Base-by-base conservation (phyloP, 2,888 invertebrate genomes). In the Saturnia pavonia region DNA sequence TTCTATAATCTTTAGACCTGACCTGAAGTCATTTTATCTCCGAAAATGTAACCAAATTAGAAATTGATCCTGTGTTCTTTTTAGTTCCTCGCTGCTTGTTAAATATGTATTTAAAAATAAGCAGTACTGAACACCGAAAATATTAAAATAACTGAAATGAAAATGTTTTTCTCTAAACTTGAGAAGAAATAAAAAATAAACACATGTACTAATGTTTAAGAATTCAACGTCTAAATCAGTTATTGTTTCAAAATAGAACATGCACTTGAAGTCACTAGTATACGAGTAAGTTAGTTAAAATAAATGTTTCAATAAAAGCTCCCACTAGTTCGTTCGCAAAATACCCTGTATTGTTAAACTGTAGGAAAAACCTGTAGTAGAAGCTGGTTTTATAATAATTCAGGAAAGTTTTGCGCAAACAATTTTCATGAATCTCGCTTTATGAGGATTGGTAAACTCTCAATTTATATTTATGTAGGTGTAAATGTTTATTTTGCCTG, bases 401-500 rank as follows among this genome's bases (percentile, higher is more conserved):
- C 25, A 25, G 12, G 14, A 57, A 25, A 57, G 25, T 57, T 57
- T 25, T 12, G 6, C 57, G 9, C 25, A 25, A 57, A 57, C 57
- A 57, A 57, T 57, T 57, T 57, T 25, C 57, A 57, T 57, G 57
- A 57, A 57, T 57, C 57, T 57, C 57, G 14, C 57, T 25, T 27
- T 57, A 57, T 14, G 25, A 57, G 25, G 14, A 25, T 57, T 57
- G 57, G 25, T 57, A 27, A 57, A 27, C 25, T 57, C 25, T 25
- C 57, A 57, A 57, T 57, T 57, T 57, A 57, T 57, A 25, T 57
- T 57, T 25, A 57, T 57, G 25, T 57, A 57, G 12, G 2, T 54
- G 25, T 57, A 27, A 57, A 57, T 25, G 25, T 25, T 57, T 57
- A 57, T 57, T 57, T 25, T 57, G 25, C 22, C 25, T 57, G 12